Conservation (phyloP, 2,888 invertebrate species). For the Caenorhabditis sp. region DNA sequence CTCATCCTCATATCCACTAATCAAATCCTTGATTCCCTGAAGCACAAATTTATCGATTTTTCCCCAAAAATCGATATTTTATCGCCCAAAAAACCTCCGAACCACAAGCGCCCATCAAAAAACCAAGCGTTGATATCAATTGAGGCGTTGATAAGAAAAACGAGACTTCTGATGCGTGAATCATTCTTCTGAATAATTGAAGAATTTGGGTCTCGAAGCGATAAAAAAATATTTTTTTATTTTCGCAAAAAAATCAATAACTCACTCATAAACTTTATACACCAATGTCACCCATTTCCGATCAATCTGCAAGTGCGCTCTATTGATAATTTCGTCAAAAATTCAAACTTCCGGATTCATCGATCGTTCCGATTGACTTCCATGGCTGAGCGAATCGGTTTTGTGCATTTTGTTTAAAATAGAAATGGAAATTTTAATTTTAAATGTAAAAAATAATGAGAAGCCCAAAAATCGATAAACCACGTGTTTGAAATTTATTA, state of each 20-base stretch:
- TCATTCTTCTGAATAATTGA: slow-evolving; percentile 32
- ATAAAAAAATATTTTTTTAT: background rate
- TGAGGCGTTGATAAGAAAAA: slow-evolving; percentile 47
- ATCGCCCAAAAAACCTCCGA: background rate
- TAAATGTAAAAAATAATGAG: too few relatives aligned
- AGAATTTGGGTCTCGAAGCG: background rate
- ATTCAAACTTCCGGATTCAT: background rate
- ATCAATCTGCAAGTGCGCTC: background rate
- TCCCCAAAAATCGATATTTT: background rate
- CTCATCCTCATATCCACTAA: background rate
- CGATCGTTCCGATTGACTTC: background rate
- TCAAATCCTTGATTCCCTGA: background rate
- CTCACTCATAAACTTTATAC: slow-evolving; percentile 42
- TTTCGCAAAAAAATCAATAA: slow-evolving; percentile 2
- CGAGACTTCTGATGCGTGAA: slow-evolving; percentile 45
- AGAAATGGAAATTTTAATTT: background rate
- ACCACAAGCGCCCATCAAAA: slow-evolving; percentile 28
- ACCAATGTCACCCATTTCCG: slow-evolving; percentile 29
- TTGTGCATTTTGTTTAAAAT: background rate
- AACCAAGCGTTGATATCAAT: slow-evolving; percentile 37
- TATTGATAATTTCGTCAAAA: background rate
- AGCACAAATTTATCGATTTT: background rate
- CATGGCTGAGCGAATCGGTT: background rate
- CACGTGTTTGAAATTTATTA: too few relatives aligned
- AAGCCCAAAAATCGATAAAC: too few relatives aligned